These are phyloP conservation scores for Cephalopholis sonnerati DNA, from an alignment of 2,113 vertebrate genomes.

Conservation along the genomic window DNA sequence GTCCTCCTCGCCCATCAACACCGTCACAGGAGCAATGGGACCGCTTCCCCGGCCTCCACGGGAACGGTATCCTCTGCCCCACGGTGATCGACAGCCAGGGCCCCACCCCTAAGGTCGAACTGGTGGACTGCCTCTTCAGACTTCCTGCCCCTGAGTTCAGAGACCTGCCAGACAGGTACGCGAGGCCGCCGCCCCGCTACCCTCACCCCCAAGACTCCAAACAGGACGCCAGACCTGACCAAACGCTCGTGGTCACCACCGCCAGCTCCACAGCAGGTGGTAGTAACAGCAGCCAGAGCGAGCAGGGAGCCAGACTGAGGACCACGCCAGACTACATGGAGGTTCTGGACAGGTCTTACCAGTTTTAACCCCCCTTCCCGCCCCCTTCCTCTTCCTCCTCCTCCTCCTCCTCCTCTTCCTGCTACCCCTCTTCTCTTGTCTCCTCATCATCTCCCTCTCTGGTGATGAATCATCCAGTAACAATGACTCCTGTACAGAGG, in stretches of 20 bases:
- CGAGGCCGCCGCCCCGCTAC: constrained; percentile 92
- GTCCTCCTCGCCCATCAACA: constrained; percentile 90
- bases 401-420: constrained; percentile 27
- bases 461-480: constrained; percentile 77
- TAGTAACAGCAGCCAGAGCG: constrained; percentile 88
- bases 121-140: constrained; percentile 95
- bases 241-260: constrained; percentile 86
- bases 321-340: constrained; percentile 98
- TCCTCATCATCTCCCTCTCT: constrained; percentile 67
- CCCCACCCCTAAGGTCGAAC: constrained; percentile 91
- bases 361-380: constrained; percentile 87
- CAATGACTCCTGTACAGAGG: constrained; percentile 76
- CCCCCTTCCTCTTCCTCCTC: not conserved
- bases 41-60: constrained; percentile 85
- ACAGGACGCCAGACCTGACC: constrained; percentile 90
- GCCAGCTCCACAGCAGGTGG: constrained; percentile 86
- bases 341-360: constrained; percentile 96
- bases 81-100: constrained; percentile 91
- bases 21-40: constrained; percentile 87
- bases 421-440: constrained; percentile 53
- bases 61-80: constrained; percentile 92
- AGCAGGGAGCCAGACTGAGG: constrained; percentile 94
- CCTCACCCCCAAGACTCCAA: constrained; percentile 88
- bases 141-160: constrained; percentile 91
- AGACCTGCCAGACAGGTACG: constrained; percentile 88